phyloP scores from a whole-genome alignment of 2,113 vertebrate genomes.

The Neoarius graeffei region DNA sequence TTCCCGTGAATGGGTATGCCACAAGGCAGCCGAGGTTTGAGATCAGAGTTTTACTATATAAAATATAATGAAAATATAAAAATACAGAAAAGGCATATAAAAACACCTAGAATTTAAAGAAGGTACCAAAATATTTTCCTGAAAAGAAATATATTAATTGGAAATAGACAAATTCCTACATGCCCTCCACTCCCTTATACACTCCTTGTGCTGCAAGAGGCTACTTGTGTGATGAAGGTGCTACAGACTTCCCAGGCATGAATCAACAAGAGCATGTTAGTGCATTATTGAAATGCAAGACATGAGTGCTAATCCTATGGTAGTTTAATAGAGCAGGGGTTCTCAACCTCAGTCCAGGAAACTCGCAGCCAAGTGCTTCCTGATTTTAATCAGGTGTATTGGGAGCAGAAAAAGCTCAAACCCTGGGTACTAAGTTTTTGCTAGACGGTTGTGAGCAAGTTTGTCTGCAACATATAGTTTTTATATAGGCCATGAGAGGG shows the following conservation, averaged over 20 bases:
- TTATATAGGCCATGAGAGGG: constrained; percentile 34
- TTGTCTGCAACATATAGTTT: constrained; percentile 1
- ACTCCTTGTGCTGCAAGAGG: constrained; percentile 5
- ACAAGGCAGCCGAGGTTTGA: too few relatives aligned
- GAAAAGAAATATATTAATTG: background rate
- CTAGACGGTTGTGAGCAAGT: background rate
- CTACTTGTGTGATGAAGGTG: background rate
- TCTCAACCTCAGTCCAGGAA: background rate
- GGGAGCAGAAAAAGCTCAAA: background rate
- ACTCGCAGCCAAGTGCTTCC: background rate
- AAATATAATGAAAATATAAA: too few relatives aligned
- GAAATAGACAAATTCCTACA: background rate
- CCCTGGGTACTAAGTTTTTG: background rate
- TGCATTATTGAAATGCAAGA: constrained; percentile 1
- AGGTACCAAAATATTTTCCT: background rate
- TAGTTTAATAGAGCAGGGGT: background rate
- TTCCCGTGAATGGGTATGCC: too few relatives aligned
- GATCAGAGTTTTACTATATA: too few relatives aligned
- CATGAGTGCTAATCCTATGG: background rate
- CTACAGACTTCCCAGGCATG: background rate
- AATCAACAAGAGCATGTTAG: constrained; percentile 25
- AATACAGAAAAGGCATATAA: too few relatives aligned
- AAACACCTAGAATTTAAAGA: background rate
- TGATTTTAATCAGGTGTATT: background rate
- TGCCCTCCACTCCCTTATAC: background rate